Evolutionary conservation across 2,797 vertebrate genomes (phyloP).

Genomic region (Choloepus didactylus): DNA sequence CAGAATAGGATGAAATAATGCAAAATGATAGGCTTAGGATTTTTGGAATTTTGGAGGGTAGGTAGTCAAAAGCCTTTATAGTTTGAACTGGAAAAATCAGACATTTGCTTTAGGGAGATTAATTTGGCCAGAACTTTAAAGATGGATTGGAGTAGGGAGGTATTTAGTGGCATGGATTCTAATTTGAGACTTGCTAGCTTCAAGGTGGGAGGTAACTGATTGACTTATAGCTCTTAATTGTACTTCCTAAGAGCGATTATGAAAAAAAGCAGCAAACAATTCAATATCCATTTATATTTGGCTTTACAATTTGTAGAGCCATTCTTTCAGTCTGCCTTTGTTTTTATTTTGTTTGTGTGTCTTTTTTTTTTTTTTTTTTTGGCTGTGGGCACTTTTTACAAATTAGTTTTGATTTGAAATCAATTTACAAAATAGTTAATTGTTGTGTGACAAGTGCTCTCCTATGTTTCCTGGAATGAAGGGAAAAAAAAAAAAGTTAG

Average conservation of each 20-base stretch:
- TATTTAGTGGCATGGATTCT: background rate
- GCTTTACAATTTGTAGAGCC: background rate
- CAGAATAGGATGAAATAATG: background rate
- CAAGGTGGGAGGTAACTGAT: background rate
- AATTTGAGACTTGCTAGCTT: constrained; percentile 10
- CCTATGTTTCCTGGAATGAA: background rate
- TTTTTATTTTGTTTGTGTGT: background rate
- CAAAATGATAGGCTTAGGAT: background rate
- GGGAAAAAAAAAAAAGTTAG: background rate
- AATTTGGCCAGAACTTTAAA: constrained; percentile 61
- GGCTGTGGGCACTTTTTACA: background rate
- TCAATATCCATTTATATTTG: background rate
- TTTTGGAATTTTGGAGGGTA: background rate
- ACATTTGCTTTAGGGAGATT: constrained; percentile 13
- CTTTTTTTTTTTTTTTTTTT: background rate
- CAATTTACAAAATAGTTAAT: background rate
- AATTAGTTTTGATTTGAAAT: constrained; percentile 52
- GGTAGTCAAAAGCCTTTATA: constrained; percentile 2
- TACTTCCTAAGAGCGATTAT: background rate
- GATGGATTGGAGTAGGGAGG: background rate
- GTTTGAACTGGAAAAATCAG: constrained; percentile 38
- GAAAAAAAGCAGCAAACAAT: background rate
- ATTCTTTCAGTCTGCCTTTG: constrained; percentile 1
- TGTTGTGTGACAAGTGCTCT: background rate
- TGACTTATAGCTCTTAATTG: background rate